Percentiles rank a stretch among this genome's conserved stretches.
These are phyloP conservation scores for Scelioninae gen. 2 DNA, from an alignment of 2,888 invertebrate genomes.

Conservation along the genomic window DNA sequence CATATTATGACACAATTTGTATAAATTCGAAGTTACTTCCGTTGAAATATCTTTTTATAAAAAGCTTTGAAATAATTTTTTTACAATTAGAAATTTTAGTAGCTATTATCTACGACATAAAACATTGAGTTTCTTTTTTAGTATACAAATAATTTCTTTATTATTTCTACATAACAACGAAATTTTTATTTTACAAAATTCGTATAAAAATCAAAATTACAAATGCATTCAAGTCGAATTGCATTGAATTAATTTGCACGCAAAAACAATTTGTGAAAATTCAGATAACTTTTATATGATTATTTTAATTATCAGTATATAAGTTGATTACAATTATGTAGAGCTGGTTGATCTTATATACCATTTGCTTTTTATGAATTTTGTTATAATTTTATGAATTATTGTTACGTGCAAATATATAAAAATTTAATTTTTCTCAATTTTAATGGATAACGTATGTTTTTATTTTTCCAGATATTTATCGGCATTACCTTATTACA, in stretches of 20 bases:
- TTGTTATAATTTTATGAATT: too few relatives aligned
- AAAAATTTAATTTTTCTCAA: background rate
- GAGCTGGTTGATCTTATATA: too few relatives aligned
- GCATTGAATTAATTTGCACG: too few relatives aligned
- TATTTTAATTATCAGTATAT: too few relatives aligned
- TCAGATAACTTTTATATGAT: background rate
- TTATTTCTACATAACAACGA: background rate
- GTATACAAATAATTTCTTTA: background rate
- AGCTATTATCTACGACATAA: background rate
- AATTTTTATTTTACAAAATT: background rate
- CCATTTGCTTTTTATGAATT: too few relatives aligned
- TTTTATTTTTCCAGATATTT: slow-evolving; percentile 42
- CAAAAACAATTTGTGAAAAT: too few relatives aligned
- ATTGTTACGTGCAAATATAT: too few relatives aligned
- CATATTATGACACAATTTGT: background rate
- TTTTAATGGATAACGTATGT: background rate
- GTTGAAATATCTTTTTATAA: background rate
- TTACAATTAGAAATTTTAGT: background rate
- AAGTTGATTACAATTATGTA: too few relatives aligned
- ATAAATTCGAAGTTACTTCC: slow-evolving; percentile 34
- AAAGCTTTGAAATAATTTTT: background rate
- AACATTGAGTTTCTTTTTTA: slow-evolving; percentile 32
- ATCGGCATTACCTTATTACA: slow-evolving; percentile 45
- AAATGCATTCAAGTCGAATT: too few relatives aligned
- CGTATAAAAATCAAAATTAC: background rate